These are phyloP conservation scores for Brassicogethes aeneus DNA, from an alignment of 2,888 invertebrate species.

Conservation along the genomic window DNA sequence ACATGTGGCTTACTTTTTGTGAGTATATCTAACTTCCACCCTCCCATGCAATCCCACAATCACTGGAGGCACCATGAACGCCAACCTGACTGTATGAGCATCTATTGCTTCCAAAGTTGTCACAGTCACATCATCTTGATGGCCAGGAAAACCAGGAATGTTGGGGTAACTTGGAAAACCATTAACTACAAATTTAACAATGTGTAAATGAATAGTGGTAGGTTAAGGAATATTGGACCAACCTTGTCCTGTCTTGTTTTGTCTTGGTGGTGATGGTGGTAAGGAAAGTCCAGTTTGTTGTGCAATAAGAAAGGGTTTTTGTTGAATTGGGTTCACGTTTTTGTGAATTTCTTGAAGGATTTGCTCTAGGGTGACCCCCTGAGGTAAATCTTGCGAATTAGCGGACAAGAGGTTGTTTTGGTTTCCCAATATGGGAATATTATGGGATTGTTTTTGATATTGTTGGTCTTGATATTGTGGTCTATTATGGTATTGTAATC, in stretches of 20 bases:
- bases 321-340: slow-evolving; percentile 21
- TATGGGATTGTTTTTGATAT: slow-evolving; percentile 2
- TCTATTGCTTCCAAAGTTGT: slow-evolving; percentile 63
- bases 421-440: slow-evolving; percentile 10
- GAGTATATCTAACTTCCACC: slow-evolving; percentile 79
- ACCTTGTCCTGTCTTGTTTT: slow-evolving; percentile 29
- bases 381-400: slow-evolving; percentile 19
- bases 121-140: slow-evolving; percentile 45
- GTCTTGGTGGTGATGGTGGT: slow-evolving; percentile 24
- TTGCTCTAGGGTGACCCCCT: slow-evolving; percentile 33
- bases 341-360: slow-evolving; percentile 36
- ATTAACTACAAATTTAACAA: not conserved
- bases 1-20: slow-evolving; percentile 61
- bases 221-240: too few species aligned
- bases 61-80: slow-evolving; percentile 73
- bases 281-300: slow-evolving; percentile 31
- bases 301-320: slow-evolving; percentile 19
- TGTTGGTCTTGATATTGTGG: slow-evolving; percentile 1
- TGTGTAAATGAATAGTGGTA: not conserved
- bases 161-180: slow-evolving; percentile 15
- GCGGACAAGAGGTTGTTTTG: slow-evolving; percentile 21
- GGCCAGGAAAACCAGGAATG: slow-evolving; percentile 38
- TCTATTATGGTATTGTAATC: not conserved
- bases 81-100: slow-evolving; percentile 67
- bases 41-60: slow-evolving; percentile 80